Conservation (phyloP, 2,888 invertebrate species). For the Anoplius nigerrimus region DNA sequence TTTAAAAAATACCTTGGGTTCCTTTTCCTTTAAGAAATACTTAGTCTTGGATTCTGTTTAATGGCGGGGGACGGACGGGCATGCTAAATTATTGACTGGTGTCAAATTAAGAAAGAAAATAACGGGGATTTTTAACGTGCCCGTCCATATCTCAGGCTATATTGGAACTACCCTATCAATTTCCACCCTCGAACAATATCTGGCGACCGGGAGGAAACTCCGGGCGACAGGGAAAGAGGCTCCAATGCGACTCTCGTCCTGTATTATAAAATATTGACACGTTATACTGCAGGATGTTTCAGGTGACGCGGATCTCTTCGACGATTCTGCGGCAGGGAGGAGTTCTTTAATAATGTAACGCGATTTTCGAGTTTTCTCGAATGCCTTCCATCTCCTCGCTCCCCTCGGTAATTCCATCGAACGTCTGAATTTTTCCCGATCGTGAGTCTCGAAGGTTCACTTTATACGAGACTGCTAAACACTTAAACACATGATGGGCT, state of each 20-base stretch:
- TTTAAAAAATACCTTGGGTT: too few relatives aligned
- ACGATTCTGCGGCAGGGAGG: conserved; percentile 18
- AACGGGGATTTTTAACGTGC: conserved; percentile 20
- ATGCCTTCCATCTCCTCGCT: conserved; percentile 22
- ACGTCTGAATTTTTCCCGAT: not conserved
- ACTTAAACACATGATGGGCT: too few relatives aligned
- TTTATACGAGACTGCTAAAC: too few relatives aligned
- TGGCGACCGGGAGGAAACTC: conserved; percentile 42
- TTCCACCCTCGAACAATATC: conserved; percentile 49
- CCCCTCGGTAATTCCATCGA: not conserved
- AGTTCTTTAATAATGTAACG: conserved; percentile 49
- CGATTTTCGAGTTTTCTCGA: conserved; percentile 44
- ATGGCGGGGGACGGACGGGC: not conserved
- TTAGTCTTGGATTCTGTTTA: too few relatives aligned
- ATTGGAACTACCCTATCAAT: conserved; percentile 47
- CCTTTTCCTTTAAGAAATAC: too few relatives aligned
- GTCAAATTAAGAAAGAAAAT: conserved; percentile 41
- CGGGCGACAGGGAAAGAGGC: conserved; percentile 32
- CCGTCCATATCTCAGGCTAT: conserved; percentile 41
- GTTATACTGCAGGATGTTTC: conserved; percentile 49
- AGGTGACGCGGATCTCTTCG: conserved; percentile 44
- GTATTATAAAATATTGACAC: conserved; percentile 66
- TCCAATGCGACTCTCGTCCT: conserved; percentile 55
- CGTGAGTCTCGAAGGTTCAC: too few relatives aligned
- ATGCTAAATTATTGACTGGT: conserved; percentile 36